Percentiles rank a stretch among this genome's conserved stretches.
Conservation (phyloP, 2,888 invertebrate genomes). For the Leptinotarsa juncta region DNA sequence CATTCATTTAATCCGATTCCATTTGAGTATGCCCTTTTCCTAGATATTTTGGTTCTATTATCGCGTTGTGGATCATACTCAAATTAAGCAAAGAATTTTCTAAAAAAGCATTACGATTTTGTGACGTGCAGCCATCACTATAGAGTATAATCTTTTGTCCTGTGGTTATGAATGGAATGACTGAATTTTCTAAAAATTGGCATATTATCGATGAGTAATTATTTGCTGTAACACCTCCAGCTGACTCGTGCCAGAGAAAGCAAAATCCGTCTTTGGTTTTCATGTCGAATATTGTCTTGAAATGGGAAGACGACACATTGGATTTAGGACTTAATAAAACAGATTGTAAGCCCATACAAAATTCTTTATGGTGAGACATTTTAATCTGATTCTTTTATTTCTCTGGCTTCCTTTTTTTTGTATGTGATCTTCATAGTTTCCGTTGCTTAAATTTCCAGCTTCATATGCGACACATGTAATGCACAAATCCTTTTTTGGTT, state of each 20-base stretch:
- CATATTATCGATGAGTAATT: constrained; percentile 20
- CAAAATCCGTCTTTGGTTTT: constrained; percentile 36
- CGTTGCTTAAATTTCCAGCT: too few species aligned
- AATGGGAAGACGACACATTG: constrained; percentile 28
- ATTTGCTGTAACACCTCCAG: background rate
- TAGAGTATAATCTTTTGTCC: background rate
- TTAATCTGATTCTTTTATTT: too few species aligned
- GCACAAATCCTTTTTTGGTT: constrained; percentile 28
- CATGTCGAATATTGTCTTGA: constrained; percentile 40
- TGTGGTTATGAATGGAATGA: background rate
- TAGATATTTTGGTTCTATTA: constrained; percentile 16
- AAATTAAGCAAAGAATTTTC: constrained; percentile 28
- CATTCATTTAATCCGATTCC: background rate
- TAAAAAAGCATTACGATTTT: constrained; percentile 30
- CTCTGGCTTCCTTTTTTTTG: too few species aligned
- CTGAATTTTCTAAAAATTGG: constrained; percentile 19
- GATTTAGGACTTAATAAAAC: too few species aligned
- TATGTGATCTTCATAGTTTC: too few species aligned
- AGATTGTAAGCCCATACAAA: too few species aligned
- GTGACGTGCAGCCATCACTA: constrained; percentile 16
- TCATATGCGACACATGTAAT: too few species aligned
- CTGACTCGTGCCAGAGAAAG: constrained; percentile 31
- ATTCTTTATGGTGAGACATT: too few species aligned
- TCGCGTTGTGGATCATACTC: constrained; percentile 22
- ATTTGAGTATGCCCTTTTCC: constrained; percentile 1